Evolutionary conservation across 2,888 invertebrate genomes (phyloP).

Genomic region (Stegophylla sp.): DNA sequence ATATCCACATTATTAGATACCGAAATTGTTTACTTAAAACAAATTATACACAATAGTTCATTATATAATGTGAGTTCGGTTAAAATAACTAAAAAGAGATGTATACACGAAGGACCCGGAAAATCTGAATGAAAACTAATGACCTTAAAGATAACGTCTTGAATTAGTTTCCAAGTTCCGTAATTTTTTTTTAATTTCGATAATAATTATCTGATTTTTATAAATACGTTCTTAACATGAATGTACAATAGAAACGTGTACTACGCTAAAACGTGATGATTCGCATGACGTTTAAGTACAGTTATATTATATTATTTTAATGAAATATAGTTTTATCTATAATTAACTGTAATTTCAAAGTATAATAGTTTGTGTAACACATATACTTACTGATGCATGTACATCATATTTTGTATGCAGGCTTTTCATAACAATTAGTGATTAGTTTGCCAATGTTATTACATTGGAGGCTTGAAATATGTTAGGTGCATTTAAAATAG

Average conservation of each 20-base stretch:
- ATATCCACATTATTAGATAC: too few relatives aligned
- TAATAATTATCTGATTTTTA: not conserved
- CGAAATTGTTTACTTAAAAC: not conserved
- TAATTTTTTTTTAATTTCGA: slow-evolving; percentile 1
- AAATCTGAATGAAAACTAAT: slow-evolving; percentile 5
- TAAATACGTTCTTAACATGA: not conserved
- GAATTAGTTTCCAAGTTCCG: not conserved
- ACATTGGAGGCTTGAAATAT: too few relatives aligned
- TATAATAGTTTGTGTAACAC: not conserved
- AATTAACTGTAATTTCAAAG: slow-evolving; percentile 6
- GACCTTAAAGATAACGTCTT: slow-evolving; percentile 5
- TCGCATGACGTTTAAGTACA: not conserved
- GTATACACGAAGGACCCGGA: not conserved
- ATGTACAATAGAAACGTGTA: not conserved
- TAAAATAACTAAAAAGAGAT: too few relatives aligned
- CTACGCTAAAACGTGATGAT: not conserved
- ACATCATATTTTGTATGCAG: too few relatives aligned
- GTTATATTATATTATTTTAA: not conserved
- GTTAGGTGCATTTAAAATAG: too few relatives aligned
- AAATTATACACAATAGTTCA: not conserved
- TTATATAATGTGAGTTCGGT: not conserved
- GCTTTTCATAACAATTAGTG: too few relatives aligned
- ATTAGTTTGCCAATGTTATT: too few relatives aligned
- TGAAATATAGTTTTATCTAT: not conserved
- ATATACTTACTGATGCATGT: not conserved